phyloP scores from a whole-genome alignment of 2,888 invertebrate species.

The Cantharis rustica region DNA sequence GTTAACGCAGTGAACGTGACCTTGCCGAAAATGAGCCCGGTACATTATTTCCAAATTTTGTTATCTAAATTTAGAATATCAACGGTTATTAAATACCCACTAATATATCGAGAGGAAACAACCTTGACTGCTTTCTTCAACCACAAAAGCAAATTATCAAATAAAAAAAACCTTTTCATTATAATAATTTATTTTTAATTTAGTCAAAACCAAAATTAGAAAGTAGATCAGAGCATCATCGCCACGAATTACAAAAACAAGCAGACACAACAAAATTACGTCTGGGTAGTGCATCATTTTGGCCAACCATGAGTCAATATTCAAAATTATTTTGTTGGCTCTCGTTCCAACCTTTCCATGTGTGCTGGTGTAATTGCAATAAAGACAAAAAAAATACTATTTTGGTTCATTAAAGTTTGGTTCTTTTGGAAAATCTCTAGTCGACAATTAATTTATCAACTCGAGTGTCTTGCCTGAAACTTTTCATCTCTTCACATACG shows the following conservation, averaged over 20 bases:
- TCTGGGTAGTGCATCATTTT: not conserved
- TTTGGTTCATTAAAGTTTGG: not conserved
- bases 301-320: not conserved
- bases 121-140: not conserved
- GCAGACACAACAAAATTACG: slow-evolving; percentile 2
- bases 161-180: not conserved
- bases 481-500: not conserved
- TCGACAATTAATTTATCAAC: not conserved
- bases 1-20: not conserved
- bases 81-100: not conserved
- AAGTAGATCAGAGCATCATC: not conserved
- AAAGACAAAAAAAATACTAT: not conserved
- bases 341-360: not conserved
- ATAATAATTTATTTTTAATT: not conserved
- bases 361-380: not conserved
- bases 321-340: not conserved
- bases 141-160: not conserved
- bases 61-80: not conserved
- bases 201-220: not conserved
- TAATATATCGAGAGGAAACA: not conserved
- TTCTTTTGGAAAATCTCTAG: not conserved
- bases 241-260: not conserved
- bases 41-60: not conserved
- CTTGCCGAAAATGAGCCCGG: not conserved
- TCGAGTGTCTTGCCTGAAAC: not conserved